Evolutionary conservation across 2,888 invertebrate species (phyloP).

Genomic region (Aspidapion aeneum): DNA sequence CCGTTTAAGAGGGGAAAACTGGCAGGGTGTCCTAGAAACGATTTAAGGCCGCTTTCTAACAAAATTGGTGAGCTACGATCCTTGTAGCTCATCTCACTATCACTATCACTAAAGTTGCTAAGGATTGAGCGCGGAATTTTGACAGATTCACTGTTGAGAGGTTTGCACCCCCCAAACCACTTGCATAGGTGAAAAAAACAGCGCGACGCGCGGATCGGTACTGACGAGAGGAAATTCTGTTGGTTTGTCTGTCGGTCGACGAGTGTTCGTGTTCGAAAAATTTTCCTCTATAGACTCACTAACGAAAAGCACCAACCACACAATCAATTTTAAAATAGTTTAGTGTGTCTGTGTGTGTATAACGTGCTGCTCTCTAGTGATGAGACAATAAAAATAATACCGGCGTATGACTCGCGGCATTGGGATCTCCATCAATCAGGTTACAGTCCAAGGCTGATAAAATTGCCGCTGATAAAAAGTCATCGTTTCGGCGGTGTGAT

Average conservation of each 20-base stretch:
- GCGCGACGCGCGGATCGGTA: neutral
- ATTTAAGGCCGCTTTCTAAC: conserved; percentile 84
- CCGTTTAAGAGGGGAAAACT: conserved; percentile 76
- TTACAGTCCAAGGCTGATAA: conserved; percentile 50
- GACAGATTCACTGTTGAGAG: conserved; percentile 39
- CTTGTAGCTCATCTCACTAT: conserved; percentile 83
- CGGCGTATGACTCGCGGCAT: conserved; percentile 34
- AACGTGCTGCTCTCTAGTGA: conserved; percentile 44
- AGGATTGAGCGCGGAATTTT: conserved; percentile 49
- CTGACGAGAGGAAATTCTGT: neutral
- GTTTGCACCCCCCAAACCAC: conserved; percentile 36
- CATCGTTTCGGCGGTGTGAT: conserved; percentile 18
- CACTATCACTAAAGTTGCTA: conserved; percentile 50
- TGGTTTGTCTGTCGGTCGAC: too few relatives aligned
- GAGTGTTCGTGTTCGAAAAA: conserved; percentile 15
- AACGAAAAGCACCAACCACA: conserved; percentile 34
- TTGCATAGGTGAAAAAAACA: conserved; percentile 26
- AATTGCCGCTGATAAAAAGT: conserved; percentile 34
- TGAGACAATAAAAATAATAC: conserved; percentile 16
- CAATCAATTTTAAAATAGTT: conserved; percentile 48
- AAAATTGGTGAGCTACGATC: conserved; percentile 82
- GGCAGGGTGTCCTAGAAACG: conserved; percentile 79
- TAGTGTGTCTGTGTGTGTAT: conserved; percentile 29
- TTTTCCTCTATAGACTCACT: conserved; percentile 17
- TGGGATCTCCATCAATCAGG: conserved; percentile 32